Percentiles rank a stretch among this genome's conserved stretches.
These are phyloP conservation scores for Hucho hucho DNA, from an alignment of 2,113 vertebrate species.

Conservation along the genomic window DNA sequence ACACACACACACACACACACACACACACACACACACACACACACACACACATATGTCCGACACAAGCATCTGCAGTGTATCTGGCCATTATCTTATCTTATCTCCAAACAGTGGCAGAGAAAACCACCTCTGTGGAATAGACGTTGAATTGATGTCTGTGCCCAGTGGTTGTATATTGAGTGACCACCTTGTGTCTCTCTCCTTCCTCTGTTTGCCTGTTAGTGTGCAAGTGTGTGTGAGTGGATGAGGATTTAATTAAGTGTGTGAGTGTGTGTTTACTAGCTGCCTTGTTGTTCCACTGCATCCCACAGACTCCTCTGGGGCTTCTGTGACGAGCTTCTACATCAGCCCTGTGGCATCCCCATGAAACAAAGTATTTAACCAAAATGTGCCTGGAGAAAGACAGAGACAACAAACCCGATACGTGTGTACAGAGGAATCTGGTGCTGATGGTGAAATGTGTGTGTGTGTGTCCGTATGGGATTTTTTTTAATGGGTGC, in stretches of 20 bases:
- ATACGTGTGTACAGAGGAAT: background rate
- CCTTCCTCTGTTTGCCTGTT: background rate
- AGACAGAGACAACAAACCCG: background rate
- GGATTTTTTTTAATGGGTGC: background rate
- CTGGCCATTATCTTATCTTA: background rate
- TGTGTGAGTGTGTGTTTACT: background rate
- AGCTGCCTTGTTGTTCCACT: background rate
- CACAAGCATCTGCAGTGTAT: background rate
- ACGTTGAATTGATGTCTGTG: too few species aligned
- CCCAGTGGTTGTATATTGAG: too few species aligned
- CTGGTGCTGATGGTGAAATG: background rate
- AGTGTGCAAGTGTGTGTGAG: too few species aligned
- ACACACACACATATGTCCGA: background rate
- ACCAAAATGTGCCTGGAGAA: background rate
- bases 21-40: constrained; percentile 1
- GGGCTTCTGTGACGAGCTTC: too few species aligned
- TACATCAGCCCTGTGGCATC: background rate
- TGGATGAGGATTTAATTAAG: background rate
- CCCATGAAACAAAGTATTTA: background rate
- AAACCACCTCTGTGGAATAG: background rate
- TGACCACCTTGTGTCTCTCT: background rate
- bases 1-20: too few species aligned
- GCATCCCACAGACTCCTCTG: background rate
- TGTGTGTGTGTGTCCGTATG: background rate
- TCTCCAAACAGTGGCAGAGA: background rate